phyloP scores from a whole-genome alignment of 2,113 vertebrate genomes.

The Hippocampus comes region DNA sequence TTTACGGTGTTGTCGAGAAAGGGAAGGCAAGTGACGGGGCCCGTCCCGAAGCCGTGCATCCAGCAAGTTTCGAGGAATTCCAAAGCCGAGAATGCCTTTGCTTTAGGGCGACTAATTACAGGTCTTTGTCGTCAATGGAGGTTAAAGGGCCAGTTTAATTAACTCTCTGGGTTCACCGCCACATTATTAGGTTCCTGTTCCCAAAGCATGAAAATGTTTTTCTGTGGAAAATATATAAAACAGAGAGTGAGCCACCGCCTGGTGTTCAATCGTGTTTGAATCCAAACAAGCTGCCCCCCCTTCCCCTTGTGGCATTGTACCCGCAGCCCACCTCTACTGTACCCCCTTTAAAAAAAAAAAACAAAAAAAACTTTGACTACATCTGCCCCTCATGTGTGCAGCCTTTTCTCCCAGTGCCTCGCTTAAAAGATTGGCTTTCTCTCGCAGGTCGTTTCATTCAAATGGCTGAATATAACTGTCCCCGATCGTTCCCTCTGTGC shows the following conservation, averaged over 20 bases:
- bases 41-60: constrained; percentile 42
- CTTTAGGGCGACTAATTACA: constrained; percentile 65
- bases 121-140: constrained; percentile 53
- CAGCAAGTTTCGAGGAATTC: constrained; percentile 54
- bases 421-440: constrained; percentile 93
- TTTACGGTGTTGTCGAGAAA: constrained; percentile 54
- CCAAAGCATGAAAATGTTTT: constrained; percentile 40
- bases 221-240: constrained; percentile 40
- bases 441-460: constrained; percentile 98
- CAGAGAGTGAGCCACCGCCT: constrained; percentile 36
- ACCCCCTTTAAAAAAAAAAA: constrained; percentile 26
- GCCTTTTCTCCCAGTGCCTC: constrained; percentile 90
- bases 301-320: constrained; percentile 53
- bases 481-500: constrained; percentile 90
- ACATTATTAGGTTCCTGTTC: constrained; percentile 18
- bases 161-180: constrained; percentile 29
- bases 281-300: constrained; percentile 50
- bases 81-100: constrained; percentile 54
- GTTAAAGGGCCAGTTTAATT: constrained; percentile 62
- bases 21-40: constrained; percentile 49
- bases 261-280: constrained; percentile 48
- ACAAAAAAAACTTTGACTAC: constrained; percentile 60
- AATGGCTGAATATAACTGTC: constrained; percentile 98
- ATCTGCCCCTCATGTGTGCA: constrained; percentile 84
- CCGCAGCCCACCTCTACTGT: constrained; percentile 56